Percentiles rank a stretch among this genome's conserved stretches.
Evolutionary conservation across 2,113 vertebrate genomes (phyloP).

Genomic region (Cranoglanis bouderius): DNA sequence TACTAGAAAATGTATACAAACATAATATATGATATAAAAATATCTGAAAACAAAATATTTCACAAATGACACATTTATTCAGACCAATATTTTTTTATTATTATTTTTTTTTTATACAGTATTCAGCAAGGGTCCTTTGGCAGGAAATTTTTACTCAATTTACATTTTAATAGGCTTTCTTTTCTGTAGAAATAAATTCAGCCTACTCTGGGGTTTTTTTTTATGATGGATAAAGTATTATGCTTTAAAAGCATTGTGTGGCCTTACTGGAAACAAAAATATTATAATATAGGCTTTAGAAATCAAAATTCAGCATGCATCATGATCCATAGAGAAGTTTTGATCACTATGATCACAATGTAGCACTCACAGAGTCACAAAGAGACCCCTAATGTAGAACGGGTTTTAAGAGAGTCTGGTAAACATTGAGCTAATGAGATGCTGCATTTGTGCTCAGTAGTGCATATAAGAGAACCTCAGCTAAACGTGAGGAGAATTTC

Average conservation of each 20-base stretch:
- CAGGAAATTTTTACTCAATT: neutral
- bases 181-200: neutral
- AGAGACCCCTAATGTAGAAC: neutral
- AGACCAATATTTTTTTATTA: too few relatives aligned
- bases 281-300: neutral
- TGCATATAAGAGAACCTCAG: neutral
- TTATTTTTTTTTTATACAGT: neutral
- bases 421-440: neutral
- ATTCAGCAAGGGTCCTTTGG: neutral
- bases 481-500: neutral
- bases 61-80: too few relatives aligned
- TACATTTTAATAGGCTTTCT: neutral
- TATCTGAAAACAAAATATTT: neutral
- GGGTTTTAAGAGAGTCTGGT: neutral
- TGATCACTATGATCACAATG: neutral
- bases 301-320: neutral
- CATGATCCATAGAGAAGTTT: neutral
- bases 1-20: neutral
- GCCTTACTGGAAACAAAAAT: too few relatives aligned
- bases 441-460: neutral
- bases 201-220: neutral
- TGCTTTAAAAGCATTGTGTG: neutral
- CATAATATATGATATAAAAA: neutral
- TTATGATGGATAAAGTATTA: neutral
- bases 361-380: neutral